Evolutionary conservation across 2,113 vertebrate genomes (phyloP).

Genomic region (Ginglymostoma cirratum): DNA sequence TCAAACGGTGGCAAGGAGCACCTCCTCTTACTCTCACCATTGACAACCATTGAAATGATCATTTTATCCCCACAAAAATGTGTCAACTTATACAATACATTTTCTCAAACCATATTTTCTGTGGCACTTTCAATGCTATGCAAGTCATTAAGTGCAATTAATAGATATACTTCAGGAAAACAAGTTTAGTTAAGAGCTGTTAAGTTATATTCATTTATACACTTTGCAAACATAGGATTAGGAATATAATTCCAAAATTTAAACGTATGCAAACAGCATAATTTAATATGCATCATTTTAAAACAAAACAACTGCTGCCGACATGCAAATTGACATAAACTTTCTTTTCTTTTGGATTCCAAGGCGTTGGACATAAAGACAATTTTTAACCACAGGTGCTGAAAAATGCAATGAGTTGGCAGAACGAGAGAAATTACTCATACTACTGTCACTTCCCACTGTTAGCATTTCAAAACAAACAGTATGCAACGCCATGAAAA

Average conservation of each 20-base stretch:
- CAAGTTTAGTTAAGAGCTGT: background rate
- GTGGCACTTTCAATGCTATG: background rate
- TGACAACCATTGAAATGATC: background rate
- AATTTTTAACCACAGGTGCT: background rate
- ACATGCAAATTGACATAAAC: background rate
- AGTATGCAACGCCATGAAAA: background rate
- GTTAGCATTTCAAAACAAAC: background rate
- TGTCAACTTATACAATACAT: background rate
- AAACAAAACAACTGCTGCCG: background rate
- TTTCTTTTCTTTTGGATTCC: background rate
- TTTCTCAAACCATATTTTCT: background rate
- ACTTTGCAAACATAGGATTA: background rate
- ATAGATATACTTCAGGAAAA: background rate
- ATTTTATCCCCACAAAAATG: background rate
- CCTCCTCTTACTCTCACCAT: background rate
- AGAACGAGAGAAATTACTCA: background rate
- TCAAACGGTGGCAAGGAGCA: background rate
- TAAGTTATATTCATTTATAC: background rate
- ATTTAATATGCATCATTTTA: background rate
- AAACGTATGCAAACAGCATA: background rate
- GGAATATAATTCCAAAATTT: background rate
- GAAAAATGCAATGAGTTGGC: background rate
- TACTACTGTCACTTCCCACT: background rate
- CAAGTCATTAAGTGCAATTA: background rate
- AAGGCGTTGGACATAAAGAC: background rate